These are phyloP conservation scores for Chamaea fasciata DNA, from an alignment of 2,113 vertebrate genomes.

Conservation along the genomic window DNA sequence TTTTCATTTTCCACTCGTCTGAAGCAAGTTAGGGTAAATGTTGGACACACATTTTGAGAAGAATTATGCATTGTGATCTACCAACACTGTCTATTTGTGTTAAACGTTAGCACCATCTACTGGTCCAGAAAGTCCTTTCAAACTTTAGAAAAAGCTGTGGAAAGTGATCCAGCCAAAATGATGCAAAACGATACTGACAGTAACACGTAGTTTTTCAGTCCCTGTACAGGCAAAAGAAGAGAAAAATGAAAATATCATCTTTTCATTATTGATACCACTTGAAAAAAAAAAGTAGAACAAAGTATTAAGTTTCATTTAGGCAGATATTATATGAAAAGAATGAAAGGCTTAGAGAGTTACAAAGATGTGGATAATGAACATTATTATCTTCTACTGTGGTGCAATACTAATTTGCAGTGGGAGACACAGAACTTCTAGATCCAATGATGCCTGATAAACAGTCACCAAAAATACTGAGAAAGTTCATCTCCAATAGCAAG, in stretches of 20 bases:
- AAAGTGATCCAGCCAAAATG: slow-evolving; percentile 77
- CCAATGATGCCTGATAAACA: rapidly evolving
- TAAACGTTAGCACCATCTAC: slow-evolving; percentile 56
- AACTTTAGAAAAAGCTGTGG: slow-evolving; percentile 81
- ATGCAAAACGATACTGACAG: slow-evolving; percentile 75
- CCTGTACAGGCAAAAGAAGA: slow-evolving; percentile 66
- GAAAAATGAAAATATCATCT: neutral
- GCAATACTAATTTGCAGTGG: neutral
- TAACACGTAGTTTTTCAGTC: slow-evolving; percentile 73
- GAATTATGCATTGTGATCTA: neutral
- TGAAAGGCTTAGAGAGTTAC: neutral
- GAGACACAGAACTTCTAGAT: neutral
- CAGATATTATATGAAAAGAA: neutral
- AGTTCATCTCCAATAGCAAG: neutral
- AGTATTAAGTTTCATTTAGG: neutral
- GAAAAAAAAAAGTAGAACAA: neutral
- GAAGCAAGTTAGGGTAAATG: neutral
- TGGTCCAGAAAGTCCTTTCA: slow-evolving; percentile 43
- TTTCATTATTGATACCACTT: neutral
- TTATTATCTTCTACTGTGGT: neutral
- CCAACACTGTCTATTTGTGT: neutral
- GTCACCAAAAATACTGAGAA: neutral
- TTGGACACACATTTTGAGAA: neutral
- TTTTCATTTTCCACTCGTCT: neutral
- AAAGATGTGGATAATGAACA: neutral